Conservation (phyloP, 1,140 invertebrate species). For the Agraylea sexmaculata region DNA sequence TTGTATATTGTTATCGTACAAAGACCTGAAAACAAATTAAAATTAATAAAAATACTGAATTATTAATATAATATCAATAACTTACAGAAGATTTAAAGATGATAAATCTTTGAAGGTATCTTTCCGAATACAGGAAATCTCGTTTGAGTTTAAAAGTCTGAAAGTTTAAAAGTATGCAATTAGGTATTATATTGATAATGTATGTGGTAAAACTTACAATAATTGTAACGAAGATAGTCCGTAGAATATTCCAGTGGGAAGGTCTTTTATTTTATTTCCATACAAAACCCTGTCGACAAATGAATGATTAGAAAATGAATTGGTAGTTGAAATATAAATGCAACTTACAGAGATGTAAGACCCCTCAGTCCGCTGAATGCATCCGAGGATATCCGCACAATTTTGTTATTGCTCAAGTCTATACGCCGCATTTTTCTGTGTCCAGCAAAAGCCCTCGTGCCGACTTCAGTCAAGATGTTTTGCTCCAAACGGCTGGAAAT, state of each 20-base stretch:
- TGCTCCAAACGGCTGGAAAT: slow-evolving; percentile 86
- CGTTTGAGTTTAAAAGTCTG: slow-evolving; percentile 94
- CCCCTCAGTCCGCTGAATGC: slow-evolving; percentile 87
- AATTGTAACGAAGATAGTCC: slow-evolving; percentile 85
- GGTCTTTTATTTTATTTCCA: slow-evolving; percentile 93
- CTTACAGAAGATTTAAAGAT: slow-evolving; percentile 85
- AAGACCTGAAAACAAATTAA: slow-evolving; percentile 75
- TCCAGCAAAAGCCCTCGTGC: slow-evolving; percentile 76
- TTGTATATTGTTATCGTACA: slow-evolving; percentile 98
- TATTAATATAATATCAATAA: slow-evolving; percentile 24
- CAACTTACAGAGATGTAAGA: slow-evolving; percentile 85
- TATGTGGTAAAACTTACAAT: slow-evolving; percentile 58
- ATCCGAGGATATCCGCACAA: slow-evolving; percentile 81
- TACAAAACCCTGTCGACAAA: slow-evolving; percentile 95
- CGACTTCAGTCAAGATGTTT: slow-evolving; percentile 90
- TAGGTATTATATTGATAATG: slow-evolving; percentile 9
- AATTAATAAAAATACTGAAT: too few relatives aligned
- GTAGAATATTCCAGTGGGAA: slow-evolving; percentile 86
- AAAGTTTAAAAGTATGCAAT: slow-evolving; percentile 25
- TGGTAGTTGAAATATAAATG: too few relatives aligned
- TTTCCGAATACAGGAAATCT: slow-evolving; percentile 88
- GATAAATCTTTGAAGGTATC: slow-evolving; percentile 89
- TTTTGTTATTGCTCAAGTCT: slow-evolving; percentile 96
- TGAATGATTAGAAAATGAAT: too few relatives aligned
- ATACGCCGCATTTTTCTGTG: slow-evolving; percentile 83